Base-by-base conservation (phyloP, 1,140 invertebrate species). In the Zophobas morio region DNA sequence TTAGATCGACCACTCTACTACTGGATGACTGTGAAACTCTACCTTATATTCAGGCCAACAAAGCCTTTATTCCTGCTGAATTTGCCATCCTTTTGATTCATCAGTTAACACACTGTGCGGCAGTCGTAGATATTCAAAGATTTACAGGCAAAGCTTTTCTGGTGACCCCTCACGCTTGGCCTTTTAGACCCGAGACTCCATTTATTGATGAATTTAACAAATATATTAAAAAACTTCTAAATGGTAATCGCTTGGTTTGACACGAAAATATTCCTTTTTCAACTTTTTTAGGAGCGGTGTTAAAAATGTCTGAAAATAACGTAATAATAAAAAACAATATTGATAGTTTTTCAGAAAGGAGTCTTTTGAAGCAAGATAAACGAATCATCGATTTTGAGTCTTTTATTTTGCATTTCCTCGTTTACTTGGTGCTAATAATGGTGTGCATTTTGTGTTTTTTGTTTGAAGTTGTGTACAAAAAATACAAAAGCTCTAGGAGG, bases 211-310 rank as follows among this genome's bases (percentile, higher is more conserved):
- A 53, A 37, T 49, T 66, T 35, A 63, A 60, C 36, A 60, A 49
- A 6, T 37, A 72, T 33, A 73, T 6, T 40, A 63, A 74, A 37
- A 36, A 1, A 34, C 40, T 78, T 42, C 8, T 74, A 56, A 20
- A 20, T 20, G 20, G 20, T 20, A 20, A 20, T 20, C 20, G 20
- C 20, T 20, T 20, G 20, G 0, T 20, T 20, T 20, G 20, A 20
- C 20, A 0, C 20, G 20, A 20, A 20, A 20, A 20, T 20, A 20
- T 20, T 20, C 20, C 20, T 20, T 20, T 20, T 20, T 20, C 0
- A 20, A 20, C 0, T 20, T 73, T 34, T n/a, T 60, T 54, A 2
- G 34, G 39, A 37, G 54, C 4, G 0, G 4, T 33, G 54, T 56
- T 56, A 6, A 33, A 70, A 40, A 33, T 33, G 6, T 37, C 1